Evolutionary conservation across 2,888 invertebrate genomes (phyloP).

Genomic region (Parascotia fuliginaria): DNA sequence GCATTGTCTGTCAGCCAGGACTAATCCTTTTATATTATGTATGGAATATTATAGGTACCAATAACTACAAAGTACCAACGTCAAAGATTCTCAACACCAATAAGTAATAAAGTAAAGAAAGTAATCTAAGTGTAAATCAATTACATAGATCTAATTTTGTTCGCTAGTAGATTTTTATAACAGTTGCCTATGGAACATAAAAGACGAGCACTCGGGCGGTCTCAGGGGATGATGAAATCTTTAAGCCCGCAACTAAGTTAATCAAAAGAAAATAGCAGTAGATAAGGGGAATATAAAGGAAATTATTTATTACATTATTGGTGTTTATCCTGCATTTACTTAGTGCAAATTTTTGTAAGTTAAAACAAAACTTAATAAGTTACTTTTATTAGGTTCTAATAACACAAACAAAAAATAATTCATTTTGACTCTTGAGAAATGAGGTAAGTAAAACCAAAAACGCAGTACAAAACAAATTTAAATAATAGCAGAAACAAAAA

Average conservation of each 20-base stretch:
- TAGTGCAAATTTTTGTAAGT: no score
- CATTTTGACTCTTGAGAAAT: no score
- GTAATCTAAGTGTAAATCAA: background rate
- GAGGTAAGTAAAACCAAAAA: background rate
- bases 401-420: background rate
- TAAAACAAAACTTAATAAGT: no score
- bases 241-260: background rate
- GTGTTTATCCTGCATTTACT: no score
- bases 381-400: background rate
- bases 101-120: background rate
- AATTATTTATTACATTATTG: background rate
- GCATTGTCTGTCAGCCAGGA: no score
- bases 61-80: no score
- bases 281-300: background rate
- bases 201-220: background rate
- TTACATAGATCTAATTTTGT: background rate
- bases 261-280: background rate
- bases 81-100: background rate
- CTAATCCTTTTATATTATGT: no score
- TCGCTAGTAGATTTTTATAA: background rate
- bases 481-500: slow-evolving; percentile 3
- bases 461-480: slow-evolving; percentile 2
- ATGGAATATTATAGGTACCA: no score
- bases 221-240: background rate
- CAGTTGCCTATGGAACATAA: background rate